Evolutionary conservation across 1,140 invertebrate genomes (phyloP), one percentile per base, ranked within the genome.

Genomic region (Platyscapa corneri): DNA sequence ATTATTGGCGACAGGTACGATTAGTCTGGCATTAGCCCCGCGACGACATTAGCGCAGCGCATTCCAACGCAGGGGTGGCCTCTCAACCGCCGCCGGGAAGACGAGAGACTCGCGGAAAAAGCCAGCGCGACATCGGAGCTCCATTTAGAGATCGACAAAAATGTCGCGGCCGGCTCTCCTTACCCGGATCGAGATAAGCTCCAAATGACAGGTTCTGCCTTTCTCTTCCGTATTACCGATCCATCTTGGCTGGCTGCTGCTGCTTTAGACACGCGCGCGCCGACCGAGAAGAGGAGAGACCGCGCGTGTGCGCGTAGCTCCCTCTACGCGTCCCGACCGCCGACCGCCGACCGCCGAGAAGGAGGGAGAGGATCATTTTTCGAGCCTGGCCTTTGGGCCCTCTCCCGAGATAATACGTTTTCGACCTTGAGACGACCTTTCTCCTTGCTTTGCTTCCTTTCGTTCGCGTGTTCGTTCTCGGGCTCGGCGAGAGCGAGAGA

Each of bases 341-440:
- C n/a, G n/a, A n/a, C n/a, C n/a, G n/a, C n/a, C n/a, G n/a, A n/a
- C n/a, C n/a, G 34, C 8, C 70, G 20, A 34, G 20, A 7, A 5
- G 7, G 30, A 65, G 64, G 18, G 27, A 18, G 64, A n/a, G 30
- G 10, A 18, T 16, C 32, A 6, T 10, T 34, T 67, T 67, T 67
- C 65, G 65, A 67, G n/a, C 14, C 64, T 27, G 64, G 30, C 70
- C 37, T 16, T 30, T 56, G 56, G 5, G 5, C 39, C n/a, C 78
- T 32, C 39, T 0, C 42, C 78, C 37, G 42, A 42, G n/a, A 82
- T 46, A 82, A 74, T 76, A 46, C 74, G 78, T 75, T 85, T 77
- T 78, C 85, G 85, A n/a, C 85, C 85, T 86, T 86, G 85, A 86
- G 81, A 82, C 85, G 85, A 86, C 85, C 85, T 86, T 86, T 82